Conservation (phyloP, 64 coral and sea anemone species). For the Hydrozoanthus tunicans region DNA sequence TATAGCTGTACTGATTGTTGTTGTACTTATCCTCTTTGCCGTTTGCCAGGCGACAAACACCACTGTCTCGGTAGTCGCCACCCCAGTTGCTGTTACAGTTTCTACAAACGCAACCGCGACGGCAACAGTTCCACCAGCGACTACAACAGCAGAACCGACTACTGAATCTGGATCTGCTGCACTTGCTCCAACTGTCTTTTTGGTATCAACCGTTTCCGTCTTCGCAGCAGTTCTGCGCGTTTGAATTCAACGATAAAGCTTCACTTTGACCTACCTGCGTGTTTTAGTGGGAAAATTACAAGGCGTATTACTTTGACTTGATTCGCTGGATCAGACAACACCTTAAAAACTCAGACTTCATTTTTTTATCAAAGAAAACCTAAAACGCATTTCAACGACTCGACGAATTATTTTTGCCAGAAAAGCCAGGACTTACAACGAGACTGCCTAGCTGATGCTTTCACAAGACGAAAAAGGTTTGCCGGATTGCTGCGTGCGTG, state of each 20-base stretch:
- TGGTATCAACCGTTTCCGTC: conserved; percentile 23
- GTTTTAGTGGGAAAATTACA: neutral
- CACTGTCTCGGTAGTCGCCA: neutral
- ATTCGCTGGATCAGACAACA: conserved; percentile 4
- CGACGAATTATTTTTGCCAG: conserved; percentile 39
- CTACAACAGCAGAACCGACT: neutral
- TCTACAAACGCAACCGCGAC: neutral
- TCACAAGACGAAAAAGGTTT: neutral
- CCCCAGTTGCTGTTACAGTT: neutral
- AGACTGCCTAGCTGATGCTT: neutral
- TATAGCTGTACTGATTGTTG: neutral
- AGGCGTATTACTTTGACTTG: neutral
- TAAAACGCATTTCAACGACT: conserved; percentile 3
- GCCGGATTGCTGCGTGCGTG: conserved; percentile 20
- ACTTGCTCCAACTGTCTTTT: conserved; percentile 21
- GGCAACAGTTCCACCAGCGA: neutral
- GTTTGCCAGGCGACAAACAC: neutral
- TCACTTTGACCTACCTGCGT: neutral
- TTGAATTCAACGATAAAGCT: conserved; percentile 5
- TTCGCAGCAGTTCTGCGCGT: conserved; percentile 33
- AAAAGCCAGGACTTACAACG: neutral
- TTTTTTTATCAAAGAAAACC: neutral
- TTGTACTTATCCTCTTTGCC: neutral
- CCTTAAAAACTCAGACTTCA: conserved; percentile 17
- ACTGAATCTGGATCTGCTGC: neutral